Evolutionary conservation across 2,113 vertebrate genomes (phyloP).

Genomic region (Delphinapterus leucas): DNA sequence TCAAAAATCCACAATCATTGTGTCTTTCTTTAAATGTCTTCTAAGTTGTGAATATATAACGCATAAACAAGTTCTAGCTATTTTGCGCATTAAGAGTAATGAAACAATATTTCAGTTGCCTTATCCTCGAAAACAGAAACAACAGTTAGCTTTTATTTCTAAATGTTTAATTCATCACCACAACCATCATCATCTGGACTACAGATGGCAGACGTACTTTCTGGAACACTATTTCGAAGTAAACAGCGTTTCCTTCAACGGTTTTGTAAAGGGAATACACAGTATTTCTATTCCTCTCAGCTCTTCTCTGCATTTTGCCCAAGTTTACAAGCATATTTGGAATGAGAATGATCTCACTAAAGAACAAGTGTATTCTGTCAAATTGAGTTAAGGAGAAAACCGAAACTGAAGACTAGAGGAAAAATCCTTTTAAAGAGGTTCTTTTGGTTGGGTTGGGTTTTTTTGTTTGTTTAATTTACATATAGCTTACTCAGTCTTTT

Average conservation of each 20-base stretch:
- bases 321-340: constrained; percentile 1
- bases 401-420: not conserved
- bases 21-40: not conserved
- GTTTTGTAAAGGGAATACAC: not conserved
- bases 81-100: not conserved
- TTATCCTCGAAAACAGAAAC: constrained; percentile 42
- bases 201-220: constrained; percentile 52
- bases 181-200: constrained; percentile 11
- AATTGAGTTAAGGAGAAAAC: constrained; percentile 19
- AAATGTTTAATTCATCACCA: constrained; percentile 29
- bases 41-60: not conserved
- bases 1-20: not conserved
- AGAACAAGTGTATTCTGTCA: not conserved
- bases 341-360: not conserved
- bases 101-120: constrained; percentile 6
- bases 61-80: not conserved
- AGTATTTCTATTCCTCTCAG: constrained; percentile 30
- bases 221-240: constrained; percentile 41
- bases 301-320: constrained; percentile 30
- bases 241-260: constrained; percentile 43
- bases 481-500: constrained; percentile 18
- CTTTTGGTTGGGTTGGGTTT: not conserved
- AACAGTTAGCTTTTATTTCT: constrained; percentile 23
- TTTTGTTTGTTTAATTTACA: not conserved
- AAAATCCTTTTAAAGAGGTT: not conserved